Base-by-base conservation (phyloP, 2,113 vertebrate species). In the Nymphicus hollandicus region DNA sequence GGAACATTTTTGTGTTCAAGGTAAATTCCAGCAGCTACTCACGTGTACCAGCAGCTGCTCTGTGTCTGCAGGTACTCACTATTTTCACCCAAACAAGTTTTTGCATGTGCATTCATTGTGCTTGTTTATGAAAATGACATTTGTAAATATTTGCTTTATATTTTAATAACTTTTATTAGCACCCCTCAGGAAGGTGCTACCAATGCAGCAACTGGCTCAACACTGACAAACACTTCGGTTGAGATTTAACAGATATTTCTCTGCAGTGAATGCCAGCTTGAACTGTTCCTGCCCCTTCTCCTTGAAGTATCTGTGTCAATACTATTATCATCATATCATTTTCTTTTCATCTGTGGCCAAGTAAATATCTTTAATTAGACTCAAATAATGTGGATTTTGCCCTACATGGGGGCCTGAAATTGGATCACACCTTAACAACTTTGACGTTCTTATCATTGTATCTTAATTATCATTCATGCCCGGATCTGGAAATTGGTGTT, bases 1-100 rank as follows among this genome's bases (percentile, higher is more conserved):
- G 87, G 44, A 92, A 71, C 19, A 65, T 81, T 86, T 93, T 83
- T 89, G 73, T 39, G 56, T 91, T 91, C 81, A 91, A 93, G 69
- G 90, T 79, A 44, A 84, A 84, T 94, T 93, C 73, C 77, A 79
- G 44, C 37, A 94, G 69, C 77, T 87, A 43, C 43, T 86, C 60
- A 88, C 1, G 1, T 83, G 63, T 76, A 71, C 61, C 80, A 88
- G 69, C 95, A 94, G 81, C 88, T 94, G 88, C 55, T 80, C 37
- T 61, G 72, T 4, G 1, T 64, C 61, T 80, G 86, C 46, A 93
- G 9, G 33, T 86, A 41, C 70, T 61, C 90, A 80, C 79, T 65
- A 47, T 83, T 90, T 96, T 85, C 78, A 64, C 25, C 35, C 74
- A 86, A 92, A 85, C 96, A 96, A 79, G 95, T 92, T 91, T 93